These are phyloP conservation scores for Oscheius sp. DNA, from an alignment of 2,888 invertebrate species.

Conservation along the genomic window DNA sequence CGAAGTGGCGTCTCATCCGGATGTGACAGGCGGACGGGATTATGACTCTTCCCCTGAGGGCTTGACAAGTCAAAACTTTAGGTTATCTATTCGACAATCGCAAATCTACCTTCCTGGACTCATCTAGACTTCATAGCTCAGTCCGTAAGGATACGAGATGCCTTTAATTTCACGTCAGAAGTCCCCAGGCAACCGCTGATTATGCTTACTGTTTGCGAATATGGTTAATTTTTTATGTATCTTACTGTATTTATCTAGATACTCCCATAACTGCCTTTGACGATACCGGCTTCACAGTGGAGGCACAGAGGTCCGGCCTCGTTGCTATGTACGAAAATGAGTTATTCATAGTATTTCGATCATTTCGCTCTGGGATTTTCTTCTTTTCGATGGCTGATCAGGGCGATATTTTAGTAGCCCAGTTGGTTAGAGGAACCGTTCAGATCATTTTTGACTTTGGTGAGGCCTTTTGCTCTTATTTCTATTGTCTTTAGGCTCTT, in stretches of 20 bases:
- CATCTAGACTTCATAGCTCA: slow-evolving; percentile 60
- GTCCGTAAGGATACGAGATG: slow-evolving; percentile 51
- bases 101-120: slow-evolving; percentile 55
- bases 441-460: slow-evolving; percentile 68
- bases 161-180: slow-evolving; percentile 48
- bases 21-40: too few relatives aligned
- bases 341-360: slow-evolving; percentile 60
- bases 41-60: too few relatives aligned
- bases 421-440: slow-evolving; percentile 61
- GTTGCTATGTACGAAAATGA: slow-evolving; percentile 69
- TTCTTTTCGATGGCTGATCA: slow-evolving; percentile 69
- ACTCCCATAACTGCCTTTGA: slow-evolving; percentile 61
- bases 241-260: slow-evolving; percentile 39
- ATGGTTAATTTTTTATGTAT: neutral
- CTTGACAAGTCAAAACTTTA: slow-evolving; percentile 29
- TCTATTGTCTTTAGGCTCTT: slow-evolving; percentile 50
- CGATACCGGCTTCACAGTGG: slow-evolving; percentile 62
- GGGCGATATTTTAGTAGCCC: slow-evolving; percentile 67
- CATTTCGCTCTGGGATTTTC: slow-evolving; percentile 66
- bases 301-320: slow-evolving; percentile 55
- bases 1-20: slow-evolving; percentile 5
- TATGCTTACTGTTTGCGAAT: slow-evolving; percentile 61
- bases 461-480: slow-evolving; percentile 13
- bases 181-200: slow-evolving; percentile 49
- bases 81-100: slow-evolving; percentile 66